Conservation (phyloP, 2,797 vertebrate genomes). For the Picus viridis region DNA sequence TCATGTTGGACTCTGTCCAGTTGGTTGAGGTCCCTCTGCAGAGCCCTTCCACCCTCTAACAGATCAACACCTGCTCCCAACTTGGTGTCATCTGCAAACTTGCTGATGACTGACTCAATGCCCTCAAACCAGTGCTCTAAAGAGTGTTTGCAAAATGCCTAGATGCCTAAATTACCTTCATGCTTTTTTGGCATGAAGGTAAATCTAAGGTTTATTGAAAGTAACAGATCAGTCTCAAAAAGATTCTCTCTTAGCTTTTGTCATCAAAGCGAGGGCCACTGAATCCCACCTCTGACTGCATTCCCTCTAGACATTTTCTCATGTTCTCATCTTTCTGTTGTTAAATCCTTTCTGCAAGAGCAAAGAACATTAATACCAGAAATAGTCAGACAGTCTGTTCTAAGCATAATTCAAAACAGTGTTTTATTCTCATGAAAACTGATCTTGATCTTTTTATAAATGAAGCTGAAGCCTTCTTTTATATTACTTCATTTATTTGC, state of each 20-base stretch:
- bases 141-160: too few relatives aligned
- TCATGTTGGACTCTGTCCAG: too few relatives aligned
- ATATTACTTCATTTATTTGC: conserved; percentile 40
- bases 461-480: conserved; percentile 41
- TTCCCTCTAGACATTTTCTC: conserved; percentile 63
- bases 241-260: conserved; percentile 5
- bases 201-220: not conserved
- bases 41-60: too few relatives aligned
- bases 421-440: conserved; percentile 57
- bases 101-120: too few relatives aligned
- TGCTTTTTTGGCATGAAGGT: not conserved
- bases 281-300: conserved; percentile 62
- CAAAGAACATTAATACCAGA: conserved; percentile 57
- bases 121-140: too few relatives aligned
- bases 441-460: conserved; percentile 54
- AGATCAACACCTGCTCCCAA: too few relatives aligned
- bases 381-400: conserved; percentile 65
- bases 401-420: conserved; percentile 69
- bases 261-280: conserved; percentile 59
- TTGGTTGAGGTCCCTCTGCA: too few relatives aligned
- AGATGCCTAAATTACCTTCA: too few relatives aligned
- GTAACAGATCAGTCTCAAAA: not conserved
- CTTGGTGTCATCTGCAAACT: too few relatives aligned
- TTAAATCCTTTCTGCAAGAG: conserved; percentile 58
- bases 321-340: conserved; percentile 70